Conservation (phyloP, 2,888 invertebrate genomes). For the Hydrotaea diabolus region DNA sequence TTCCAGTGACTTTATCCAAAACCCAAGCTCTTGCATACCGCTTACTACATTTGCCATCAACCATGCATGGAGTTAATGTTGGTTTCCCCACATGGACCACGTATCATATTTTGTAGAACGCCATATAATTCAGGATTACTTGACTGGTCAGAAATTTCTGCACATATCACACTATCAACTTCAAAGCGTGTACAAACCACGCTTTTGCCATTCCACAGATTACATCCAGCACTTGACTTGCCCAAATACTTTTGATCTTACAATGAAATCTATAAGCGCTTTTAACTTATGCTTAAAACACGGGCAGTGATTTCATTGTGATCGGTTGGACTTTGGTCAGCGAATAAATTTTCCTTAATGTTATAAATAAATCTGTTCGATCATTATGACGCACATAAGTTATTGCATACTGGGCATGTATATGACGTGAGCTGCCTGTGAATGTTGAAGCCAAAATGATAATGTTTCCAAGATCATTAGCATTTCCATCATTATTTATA, state of each 20-base stretch:
- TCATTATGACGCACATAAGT: conserved; percentile 21
- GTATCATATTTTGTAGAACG: conserved; percentile 75
- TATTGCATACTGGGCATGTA: conserved; percentile 38
- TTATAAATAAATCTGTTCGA: conserved; percentile 30
- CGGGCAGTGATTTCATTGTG: conserved; percentile 35
- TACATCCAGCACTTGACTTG: too few relatives aligned
- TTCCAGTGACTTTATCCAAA: conserved; percentile 73
- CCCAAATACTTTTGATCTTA: too few relatives aligned
- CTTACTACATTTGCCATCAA: conserved; percentile 76
- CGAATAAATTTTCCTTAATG: conserved; percentile 15
- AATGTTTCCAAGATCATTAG: conserved; percentile 12
- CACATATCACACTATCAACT: too few relatives aligned
- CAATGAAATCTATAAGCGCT: too few relatives aligned
- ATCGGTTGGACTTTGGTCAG: conserved; percentile 47
- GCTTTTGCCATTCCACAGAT: too few relatives aligned
- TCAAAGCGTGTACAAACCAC: too few relatives aligned
- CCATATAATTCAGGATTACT: too few relatives aligned
- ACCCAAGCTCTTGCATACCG: conserved; percentile 70
- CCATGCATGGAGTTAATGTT: conserved; percentile 72
- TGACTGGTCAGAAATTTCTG: too few relatives aligned
- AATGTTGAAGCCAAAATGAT: conserved; percentile 16
- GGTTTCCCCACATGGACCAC: conserved; percentile 69
- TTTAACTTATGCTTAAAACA: too few relatives aligned
- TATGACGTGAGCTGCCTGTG: conserved; percentile 23
- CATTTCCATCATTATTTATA: conserved; percentile 5